Conservation (phyloP, 2,797 vertebrate genomes). For the Threskiornis aethiopicus region DNA sequence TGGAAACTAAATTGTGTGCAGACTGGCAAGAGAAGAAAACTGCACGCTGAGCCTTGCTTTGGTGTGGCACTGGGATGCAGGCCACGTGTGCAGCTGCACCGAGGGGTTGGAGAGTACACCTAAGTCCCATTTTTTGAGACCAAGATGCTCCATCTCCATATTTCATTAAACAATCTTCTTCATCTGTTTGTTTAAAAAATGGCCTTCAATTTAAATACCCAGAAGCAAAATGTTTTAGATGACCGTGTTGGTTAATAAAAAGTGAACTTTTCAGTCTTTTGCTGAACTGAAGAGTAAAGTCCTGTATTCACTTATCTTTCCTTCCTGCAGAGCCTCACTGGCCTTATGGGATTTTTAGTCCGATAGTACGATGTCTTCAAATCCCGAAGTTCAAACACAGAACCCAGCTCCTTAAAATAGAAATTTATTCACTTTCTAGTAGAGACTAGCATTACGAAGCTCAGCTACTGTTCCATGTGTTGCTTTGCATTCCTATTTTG, state of each 20-base stretch:
- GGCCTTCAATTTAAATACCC: neutral
- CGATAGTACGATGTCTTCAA: neutral
- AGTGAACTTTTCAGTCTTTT: neutral
- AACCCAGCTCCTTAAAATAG: neutral
- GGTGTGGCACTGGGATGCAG: too few relatives aligned
- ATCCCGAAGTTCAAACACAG: neutral
- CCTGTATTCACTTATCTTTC: neutral
- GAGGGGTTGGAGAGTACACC: rapidly evolving
- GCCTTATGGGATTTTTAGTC: neutral
- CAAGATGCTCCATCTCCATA: neutral
- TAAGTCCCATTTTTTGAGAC: neutral
- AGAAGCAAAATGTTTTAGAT: neutral
- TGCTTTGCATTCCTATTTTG: neutral
- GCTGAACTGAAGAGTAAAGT: neutral
- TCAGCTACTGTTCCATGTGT: neutral
- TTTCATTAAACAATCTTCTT: neutral
- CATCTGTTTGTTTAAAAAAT: neutral
- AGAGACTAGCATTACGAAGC: neutral
- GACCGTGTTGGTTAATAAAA: neutral
- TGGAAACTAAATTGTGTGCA: neutral
- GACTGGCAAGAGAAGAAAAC: neutral
- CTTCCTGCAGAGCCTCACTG: neutral
- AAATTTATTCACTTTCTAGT: neutral
- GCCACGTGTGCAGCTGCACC: neutral
- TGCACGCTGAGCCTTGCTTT: neutral